These are phyloP conservation scores for Camelus dromedarius DNA, from an alignment of 2,113 vertebrate genomes.

Conservation along the genomic window DNA sequence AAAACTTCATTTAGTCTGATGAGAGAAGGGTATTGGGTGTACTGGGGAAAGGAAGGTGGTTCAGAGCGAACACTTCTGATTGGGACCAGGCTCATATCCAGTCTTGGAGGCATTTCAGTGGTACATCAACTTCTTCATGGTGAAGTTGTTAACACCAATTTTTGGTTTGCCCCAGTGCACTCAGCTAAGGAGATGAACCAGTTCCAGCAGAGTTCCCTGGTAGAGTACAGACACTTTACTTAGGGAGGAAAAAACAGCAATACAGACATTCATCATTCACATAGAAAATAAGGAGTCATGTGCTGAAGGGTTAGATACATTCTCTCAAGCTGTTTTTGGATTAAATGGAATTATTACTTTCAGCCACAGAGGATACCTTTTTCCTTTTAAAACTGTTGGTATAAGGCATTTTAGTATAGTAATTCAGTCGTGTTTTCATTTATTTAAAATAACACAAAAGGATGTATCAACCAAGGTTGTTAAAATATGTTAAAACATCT, in stretches of 20 bases:
- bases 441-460: constrained; percentile 70
- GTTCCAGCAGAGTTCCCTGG: neutral
- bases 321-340: constrained; percentile 37
- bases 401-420: constrained; percentile 40
- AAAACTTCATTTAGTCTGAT: neutral
- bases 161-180: neutral
- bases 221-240: neutral
- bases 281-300: neutral
- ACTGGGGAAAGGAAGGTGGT: neutral
- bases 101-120: neutral
- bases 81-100: neutral
- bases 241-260: neutral
- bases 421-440: constrained; percentile 69
- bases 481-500: constrained; percentile 75
- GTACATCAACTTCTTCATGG: neutral
- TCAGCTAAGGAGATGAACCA: neutral
- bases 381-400: neutral
- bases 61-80: neutral
- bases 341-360: neutral
- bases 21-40: neutral
- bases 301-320: neutral
- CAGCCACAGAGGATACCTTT: neutral
- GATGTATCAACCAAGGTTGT: constrained; percentile 20
- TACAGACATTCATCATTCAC: neutral
- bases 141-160: neutral